Conservation (phyloP, 1,140 invertebrate genomes). For the Drosophila pruinosa region DNA sequence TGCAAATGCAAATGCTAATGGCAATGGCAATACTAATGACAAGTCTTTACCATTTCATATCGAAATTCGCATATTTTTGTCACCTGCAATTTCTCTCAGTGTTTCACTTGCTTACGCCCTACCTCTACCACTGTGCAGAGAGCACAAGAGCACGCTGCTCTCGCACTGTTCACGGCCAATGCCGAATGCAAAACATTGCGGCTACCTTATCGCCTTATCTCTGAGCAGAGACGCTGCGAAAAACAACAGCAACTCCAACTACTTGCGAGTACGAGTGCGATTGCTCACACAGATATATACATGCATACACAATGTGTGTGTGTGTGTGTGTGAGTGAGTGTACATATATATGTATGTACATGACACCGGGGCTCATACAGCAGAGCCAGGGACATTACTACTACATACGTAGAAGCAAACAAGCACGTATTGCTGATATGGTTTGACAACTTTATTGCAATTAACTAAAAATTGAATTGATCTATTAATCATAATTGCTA, state of each 20-base stretch:
- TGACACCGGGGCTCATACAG: background rate
- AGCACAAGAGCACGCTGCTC: background rate
- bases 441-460: background rate
- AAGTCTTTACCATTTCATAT: no score
- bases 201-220: slow-evolving; percentile 61
- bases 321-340: background rate
- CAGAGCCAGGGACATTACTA: background rate
- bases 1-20: background rate
- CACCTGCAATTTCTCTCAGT: background rate
- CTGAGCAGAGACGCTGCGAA: slow-evolving; percentile 7
- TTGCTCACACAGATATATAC: slow-evolving; percentile 1
- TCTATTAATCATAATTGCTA: no score
- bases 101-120: background rate
- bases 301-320: no score
- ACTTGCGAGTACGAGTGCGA: slow-evolving; percentile 23
- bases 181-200: slow-evolving; percentile 37
- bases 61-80: no score
- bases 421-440: background rate
- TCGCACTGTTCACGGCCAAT: slow-evolving; percentile 48
- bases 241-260: slow-evolving; percentile 28
- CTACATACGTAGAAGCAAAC: background rate
- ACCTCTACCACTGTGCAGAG: background rate
- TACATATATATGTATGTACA: background rate
- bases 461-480: no score
- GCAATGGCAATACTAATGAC: background rate